Evolutionary conservation across 2,797 vertebrate genomes (phyloP).

Genomic region (Aldrovandia affinis): DNA sequence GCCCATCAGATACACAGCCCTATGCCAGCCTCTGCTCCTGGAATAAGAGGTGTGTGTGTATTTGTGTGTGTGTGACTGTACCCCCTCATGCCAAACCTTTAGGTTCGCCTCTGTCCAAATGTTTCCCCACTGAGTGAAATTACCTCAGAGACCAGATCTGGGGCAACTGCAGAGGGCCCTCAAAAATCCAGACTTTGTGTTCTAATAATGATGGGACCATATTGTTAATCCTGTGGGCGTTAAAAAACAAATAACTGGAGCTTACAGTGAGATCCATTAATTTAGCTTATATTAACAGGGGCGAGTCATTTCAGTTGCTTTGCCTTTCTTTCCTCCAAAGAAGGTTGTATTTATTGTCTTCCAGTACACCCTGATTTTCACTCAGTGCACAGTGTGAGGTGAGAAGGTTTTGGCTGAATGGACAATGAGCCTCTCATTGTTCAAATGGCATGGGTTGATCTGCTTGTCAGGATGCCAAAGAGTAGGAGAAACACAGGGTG

Average conservation of each 20-base stretch:
- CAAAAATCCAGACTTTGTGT: slow-evolving; percentile 65
- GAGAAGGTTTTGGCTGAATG: not conserved
- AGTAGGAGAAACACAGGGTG: not conserved
- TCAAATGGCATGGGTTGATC: not conserved
- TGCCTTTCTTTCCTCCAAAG: slow-evolving; percentile 38
- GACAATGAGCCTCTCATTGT: slow-evolving; percentile 11
- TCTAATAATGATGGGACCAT: slow-evolving; percentile 56
- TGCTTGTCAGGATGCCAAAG: not conserved
- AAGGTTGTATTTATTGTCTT: not conserved
- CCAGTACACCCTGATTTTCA: not conserved
- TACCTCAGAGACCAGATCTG: slow-evolving; percentile 75
- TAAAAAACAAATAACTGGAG: slow-evolving; percentile 58
- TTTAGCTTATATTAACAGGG: slow-evolving; percentile 57
- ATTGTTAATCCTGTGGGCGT: slow-evolving; percentile 51
- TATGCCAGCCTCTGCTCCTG: not conserved
- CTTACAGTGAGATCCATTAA: slow-evolving; percentile 55
- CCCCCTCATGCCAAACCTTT: slow-evolving; percentile 17
- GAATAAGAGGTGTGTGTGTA: not conserved
- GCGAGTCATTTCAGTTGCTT: slow-evolving; percentile 66
- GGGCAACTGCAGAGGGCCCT: slow-evolving; percentile 64
- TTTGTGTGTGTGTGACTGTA: slow-evolving; percentile 10
- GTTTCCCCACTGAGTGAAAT: slow-evolving; percentile 64
- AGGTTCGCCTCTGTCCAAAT: slow-evolving; percentile 47
- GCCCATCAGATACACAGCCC: not conserved
- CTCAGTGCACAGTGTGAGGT: not conserved